Evolutionary conservation across 2,888 invertebrate species (phyloP), one percentile per base, ranked within the genome.

Genomic region (Drosophila algonquin): DNA sequence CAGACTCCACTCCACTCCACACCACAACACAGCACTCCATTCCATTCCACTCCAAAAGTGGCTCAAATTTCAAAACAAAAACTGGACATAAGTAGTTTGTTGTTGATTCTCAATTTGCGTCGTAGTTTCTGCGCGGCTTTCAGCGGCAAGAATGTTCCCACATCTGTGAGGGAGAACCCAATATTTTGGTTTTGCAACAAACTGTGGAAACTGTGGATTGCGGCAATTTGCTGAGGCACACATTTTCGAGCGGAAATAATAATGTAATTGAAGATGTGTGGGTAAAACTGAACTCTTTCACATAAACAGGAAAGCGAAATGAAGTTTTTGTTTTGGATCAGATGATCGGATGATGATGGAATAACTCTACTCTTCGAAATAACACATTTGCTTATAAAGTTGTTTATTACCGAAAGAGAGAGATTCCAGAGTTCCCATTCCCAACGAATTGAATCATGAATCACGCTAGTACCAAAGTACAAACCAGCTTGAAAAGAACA

Each of bases 1-100:
- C 35, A 50, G 70, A 82, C 80, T 84, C 76, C 81, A 79, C 81
- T 77, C 68, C 18, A n/a, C n/a, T n/a, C n/a, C 77, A 81, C 21
- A 2, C 21, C 21, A 21, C 3, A 21, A 21, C 21, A 21, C 21
- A 21, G 3, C 21, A 21, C 21, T 3, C 21, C 21, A 79, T 69
- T 71, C 10, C 56, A n/a, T 2, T 35, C 40, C 40, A 7, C 14
- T 40, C 14, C 40, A 40, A 40, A 7, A 40, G 24, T 65, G 61
- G 73, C 67, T 65, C 51, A 57, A 55, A 58, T 61, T 57, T 57
- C 69, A 47, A 77, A 65, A 60, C 35, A 70, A 68, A 70, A 81
- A 77, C 60, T 75, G 77, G 54, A 64, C 55, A 40, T 54, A 77
- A 77, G 85, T 75, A 71, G 76, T 85, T 85, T 80, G 74, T 76